A percentile compares a stretch with the other conserved stretches of the same genome.
Conservation (phyloP, 2,888 invertebrate genomes). For the Drosophila ezoana region DNA sequence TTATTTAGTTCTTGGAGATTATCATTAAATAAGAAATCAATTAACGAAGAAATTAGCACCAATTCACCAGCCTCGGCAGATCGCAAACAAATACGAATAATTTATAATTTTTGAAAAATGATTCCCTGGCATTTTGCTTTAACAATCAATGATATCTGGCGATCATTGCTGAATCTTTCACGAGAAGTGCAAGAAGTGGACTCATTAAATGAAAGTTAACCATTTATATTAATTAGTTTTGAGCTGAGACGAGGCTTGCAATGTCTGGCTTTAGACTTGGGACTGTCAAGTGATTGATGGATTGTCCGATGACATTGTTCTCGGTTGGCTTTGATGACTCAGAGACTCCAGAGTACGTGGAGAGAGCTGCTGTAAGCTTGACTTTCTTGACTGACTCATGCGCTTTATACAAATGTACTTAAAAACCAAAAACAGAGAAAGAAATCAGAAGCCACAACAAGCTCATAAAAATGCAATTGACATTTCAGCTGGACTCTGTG, state of each 20-base stretch:
- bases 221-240: constrained; percentile 70
- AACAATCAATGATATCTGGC: constrained; percentile 34
- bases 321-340: constrained; percentile 12
- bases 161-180: constrained; percentile 46
- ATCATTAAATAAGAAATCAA: background rate
- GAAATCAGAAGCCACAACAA: constrained; percentile 40
- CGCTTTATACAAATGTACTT: constrained; percentile 3
- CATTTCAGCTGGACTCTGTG: constrained; percentile 37
- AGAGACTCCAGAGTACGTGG: constrained; percentile 28
- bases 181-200: constrained; percentile 4
- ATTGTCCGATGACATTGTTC: constrained; percentile 34
- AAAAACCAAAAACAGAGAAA: background rate
- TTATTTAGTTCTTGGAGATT: background rate
- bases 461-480: constrained; percentile 74
- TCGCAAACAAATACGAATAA: background rate
- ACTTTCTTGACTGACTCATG: constrained; percentile 53
- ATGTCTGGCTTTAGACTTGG: constrained; percentile 13
- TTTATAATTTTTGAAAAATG: constrained; percentile 52
- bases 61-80: constrained; percentile 3
- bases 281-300: constrained; percentile 63
- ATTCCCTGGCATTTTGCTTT: constrained; percentile 30
- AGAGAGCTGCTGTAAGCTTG: constrained; percentile 6
- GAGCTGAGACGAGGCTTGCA: background rate
- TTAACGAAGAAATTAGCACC: constrained; percentile 47
- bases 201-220: constrained; percentile 29